Percentiles rank a stretch among this genome's conserved stretches.
phyloP scores from a whole-genome alignment of 2,888 invertebrate genomes.

The Diarsia dahlii region DNA sequence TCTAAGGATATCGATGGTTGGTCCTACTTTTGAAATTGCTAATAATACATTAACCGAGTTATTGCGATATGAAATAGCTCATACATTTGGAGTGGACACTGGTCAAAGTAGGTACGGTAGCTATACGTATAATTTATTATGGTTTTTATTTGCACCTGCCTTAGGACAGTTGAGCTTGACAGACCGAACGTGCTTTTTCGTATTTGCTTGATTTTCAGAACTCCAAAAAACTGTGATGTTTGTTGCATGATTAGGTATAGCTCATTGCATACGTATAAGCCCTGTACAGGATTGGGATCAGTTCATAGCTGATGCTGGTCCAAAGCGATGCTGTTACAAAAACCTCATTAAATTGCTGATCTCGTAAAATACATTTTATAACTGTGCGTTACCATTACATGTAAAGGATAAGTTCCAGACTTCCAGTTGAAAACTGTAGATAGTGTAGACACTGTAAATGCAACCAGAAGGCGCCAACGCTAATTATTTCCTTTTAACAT shows the following conservation, averaged over 20 bases:
- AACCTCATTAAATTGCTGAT: no score
- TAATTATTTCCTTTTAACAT: background rate
- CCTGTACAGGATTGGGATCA: background rate
- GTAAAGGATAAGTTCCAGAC: no score
- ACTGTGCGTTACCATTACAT: background rate
- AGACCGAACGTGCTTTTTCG: background rate
- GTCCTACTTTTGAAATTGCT: background rate
- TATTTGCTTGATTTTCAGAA: background rate
- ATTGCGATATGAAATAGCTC: background rate
- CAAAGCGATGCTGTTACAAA: background rate
- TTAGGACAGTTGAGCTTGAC: background rate
- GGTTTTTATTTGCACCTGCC: constrained; percentile 34
- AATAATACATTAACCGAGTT: background rate
- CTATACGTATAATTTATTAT: background rate
- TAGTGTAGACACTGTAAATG: background rate
- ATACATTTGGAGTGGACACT: background rate
- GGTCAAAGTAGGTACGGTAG: background rate
- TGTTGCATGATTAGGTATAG: background rate
- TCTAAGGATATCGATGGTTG: background rate
- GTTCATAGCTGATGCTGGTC: background rate
- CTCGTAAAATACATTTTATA: background rate
- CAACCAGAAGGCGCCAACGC: background rate
- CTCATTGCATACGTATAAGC: background rate
- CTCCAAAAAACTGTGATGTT: background rate
- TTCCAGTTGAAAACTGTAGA: background rate